phyloP scores from a whole-genome alignment of 2,888 invertebrate genomes.

The Thymelicus sylvestris region DNA sequence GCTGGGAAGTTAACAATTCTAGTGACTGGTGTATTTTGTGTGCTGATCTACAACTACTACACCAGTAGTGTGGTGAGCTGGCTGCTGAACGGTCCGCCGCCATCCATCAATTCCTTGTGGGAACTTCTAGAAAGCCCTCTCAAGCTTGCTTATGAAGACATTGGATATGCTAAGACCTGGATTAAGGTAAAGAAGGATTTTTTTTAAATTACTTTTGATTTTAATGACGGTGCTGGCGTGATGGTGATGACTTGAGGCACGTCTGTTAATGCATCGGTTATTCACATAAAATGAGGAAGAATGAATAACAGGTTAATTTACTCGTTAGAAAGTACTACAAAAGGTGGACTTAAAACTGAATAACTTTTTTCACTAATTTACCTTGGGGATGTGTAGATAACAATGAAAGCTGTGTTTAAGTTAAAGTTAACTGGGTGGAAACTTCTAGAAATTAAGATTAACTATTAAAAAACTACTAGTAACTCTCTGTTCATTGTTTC shows the following conservation, averaged over 20 bases:
- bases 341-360: background rate
- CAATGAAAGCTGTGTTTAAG: background rate
- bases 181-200: conserved; percentile 53
- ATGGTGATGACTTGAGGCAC: no score
- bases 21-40: conserved; percentile 66
- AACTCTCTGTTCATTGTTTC: conserved; percentile 19
- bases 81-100: conserved; percentile 78
- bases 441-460: conserved; percentile 1
- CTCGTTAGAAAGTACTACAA: no score
- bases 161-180: conserved; percentile 77
- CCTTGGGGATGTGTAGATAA: background rate
- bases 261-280: no score
- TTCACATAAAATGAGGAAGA: no score
- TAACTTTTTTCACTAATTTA: background rate
- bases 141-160: conserved; percentile 76
- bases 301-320: no score
- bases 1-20: conserved; percentile 65
- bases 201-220: no score
- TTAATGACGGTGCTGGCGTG: no score
- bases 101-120: conserved; percentile 74
- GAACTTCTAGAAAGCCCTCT: conserved; percentile 80
- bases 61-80: conserved; percentile 86
- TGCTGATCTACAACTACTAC: conserved; percentile 84
- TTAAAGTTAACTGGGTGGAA: background rate
- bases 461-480: conserved; percentile 3